phyloP scores from a whole-genome alignment of 2,888 invertebrate genomes.

The Lepeophtheirus nordmannii region DNA sequence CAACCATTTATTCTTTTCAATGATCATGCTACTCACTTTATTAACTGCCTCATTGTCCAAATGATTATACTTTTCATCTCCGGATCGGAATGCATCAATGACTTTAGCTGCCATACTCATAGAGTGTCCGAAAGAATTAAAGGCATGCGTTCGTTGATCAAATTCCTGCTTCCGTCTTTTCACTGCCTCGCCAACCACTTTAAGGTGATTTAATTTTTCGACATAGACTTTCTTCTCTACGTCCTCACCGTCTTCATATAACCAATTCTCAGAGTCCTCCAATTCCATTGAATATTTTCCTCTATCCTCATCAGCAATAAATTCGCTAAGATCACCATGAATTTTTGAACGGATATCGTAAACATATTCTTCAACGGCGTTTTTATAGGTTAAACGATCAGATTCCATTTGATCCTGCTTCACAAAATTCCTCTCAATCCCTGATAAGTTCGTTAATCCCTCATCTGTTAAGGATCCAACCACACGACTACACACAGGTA shows the following conservation, averaged over 20 bases:
- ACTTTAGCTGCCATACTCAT: constrained; percentile 66
- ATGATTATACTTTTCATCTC: constrained; percentile 59
- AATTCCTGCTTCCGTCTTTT: constrained; percentile 64
- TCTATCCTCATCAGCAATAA: constrained; percentile 28
- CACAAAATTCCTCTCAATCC: constrained; percentile 53
- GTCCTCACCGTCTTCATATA: constrained; percentile 92
- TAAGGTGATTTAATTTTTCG: constrained; percentile 40
- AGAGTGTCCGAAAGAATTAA: constrained; percentile 61
- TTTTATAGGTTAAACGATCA: constrained; percentile 84
- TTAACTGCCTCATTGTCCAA: constrained; percentile 53
- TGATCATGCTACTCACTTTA: constrained; percentile 51
- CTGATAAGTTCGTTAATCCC: constrained; percentile 46
- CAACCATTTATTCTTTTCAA: constrained; percentile 62
- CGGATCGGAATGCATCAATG: constrained; percentile 46
- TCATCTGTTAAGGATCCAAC: constrained; percentile 38
- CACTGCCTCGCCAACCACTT: constrained; percentile 69
- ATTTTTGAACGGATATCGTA: constrained; percentile 64
- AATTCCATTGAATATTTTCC: constrained; percentile 41
- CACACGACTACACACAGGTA: constrained; percentile 46
- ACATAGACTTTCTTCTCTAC: constrained; percentile 57
- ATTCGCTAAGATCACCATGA: constrained; percentile 33
- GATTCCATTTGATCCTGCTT: constrained; percentile 85
- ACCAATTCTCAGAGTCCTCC: constrained; percentile 81
- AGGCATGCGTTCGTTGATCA: constrained; percentile 56
- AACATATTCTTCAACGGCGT: constrained; percentile 93